Base-by-base conservation (phyloP, 1,140 invertebrate genomes). In the Microplitis demolitor region DNA sequence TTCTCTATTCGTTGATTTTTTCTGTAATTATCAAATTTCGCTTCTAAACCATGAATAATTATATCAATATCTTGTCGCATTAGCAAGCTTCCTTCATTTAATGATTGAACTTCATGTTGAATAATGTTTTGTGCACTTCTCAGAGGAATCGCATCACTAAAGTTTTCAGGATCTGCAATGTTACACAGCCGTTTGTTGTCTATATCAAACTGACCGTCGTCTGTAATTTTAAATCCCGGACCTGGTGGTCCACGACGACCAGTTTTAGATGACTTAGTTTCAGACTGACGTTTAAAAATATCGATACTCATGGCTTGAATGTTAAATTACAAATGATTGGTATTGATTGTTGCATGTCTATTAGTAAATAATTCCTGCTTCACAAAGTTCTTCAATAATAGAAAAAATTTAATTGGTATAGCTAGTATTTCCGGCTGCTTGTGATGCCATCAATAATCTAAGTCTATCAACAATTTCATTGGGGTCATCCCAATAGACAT, bases 271-370 rank as follows among this genome's bases (percentile, higher is more conserved):
- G 61, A 14, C 24, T 24, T 24, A 24, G 24, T 24, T 24, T 24
- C 24, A 24, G 24, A 24, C 24, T 24, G 24, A 16, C 71, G 74
- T 73, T 71, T 67, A 56, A 76, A 76, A 50, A 73, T 66, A 35
- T 76, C 74, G 11, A 72, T 54, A 66, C 70, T 72, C 53, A 66
- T 72, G n/a, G 2, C 56, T 39, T 6, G 6, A 5, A 8, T 4
- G 5, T 53, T 39, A 6, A 39, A 6, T 54, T 34, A 37, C 34
- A 11, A 53, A 11, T 3, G 53, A 34, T 34, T 31, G 9, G 9
- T 33, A 34, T 33, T 35, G 6, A 5, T n/a, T 64, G 24, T 3
- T 35, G 4, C 34, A 24, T 58, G 9, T 14, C 35, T 67, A 8
- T 11, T 67, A 67, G 53, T 67, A 67, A 2, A 67, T 67, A 34